phyloP scores from a whole-genome alignment of 2,888 invertebrate species.

The Drosophila paramelanica region DNA sequence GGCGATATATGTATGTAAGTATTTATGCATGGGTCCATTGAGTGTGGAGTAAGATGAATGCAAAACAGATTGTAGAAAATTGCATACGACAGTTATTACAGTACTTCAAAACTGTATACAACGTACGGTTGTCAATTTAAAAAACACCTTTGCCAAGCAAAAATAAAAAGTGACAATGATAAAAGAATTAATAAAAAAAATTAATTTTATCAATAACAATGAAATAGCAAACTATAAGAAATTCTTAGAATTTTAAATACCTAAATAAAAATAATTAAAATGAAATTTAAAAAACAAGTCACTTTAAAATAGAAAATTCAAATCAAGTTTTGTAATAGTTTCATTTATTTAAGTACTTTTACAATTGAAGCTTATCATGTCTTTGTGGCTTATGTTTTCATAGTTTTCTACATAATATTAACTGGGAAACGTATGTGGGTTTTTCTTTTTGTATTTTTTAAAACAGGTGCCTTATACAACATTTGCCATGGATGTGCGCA shows the following conservation, averaged over 20 bases:
- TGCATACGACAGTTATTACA: conserved; percentile 39
- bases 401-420: conserved; percentile 38
- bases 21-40: conserved; percentile 1
- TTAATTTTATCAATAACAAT: no score
- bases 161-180: no score
- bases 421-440: conserved; percentile 17
- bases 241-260: no score
- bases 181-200: no score
- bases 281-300: no score
- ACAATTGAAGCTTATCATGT: conserved; percentile 28
- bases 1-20: background rate
- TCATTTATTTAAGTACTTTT: conserved; percentile 34
- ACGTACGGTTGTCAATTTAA: no score
- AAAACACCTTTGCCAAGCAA: no score
- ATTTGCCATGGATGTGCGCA: conserved; percentile 48
- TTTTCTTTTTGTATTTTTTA: conserved; percentile 22
- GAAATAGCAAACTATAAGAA: no score
- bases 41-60: conserved; percentile 11
- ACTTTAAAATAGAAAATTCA: no score
- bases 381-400: conserved; percentile 18
- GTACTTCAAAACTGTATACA: background rate
- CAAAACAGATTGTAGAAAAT: conserved; percentile 16
- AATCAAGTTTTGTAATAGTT: background rate
- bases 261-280: no score
- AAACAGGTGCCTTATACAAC: conserved; percentile 69